Evolutionary conservation across 2,113 vertebrate species (phyloP).

Genomic region (Oreochromis tanganicae): DNA sequence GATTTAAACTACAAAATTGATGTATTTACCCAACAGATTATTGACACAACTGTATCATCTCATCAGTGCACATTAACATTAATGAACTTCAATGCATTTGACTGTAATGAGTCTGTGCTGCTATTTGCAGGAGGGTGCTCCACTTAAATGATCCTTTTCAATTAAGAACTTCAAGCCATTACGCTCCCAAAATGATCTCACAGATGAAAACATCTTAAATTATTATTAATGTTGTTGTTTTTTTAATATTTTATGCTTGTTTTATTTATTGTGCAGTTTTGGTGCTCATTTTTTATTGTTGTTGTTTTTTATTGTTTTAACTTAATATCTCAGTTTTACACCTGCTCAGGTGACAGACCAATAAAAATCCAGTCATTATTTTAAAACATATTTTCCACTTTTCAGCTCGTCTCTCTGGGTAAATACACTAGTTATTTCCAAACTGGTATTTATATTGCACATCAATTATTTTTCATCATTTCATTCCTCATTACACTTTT

Average conservation of each 20-base stretch:
- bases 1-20: not conserved
- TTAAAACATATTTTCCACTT: not conserved
- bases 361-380: not conserved
- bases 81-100: not conserved
- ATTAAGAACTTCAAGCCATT: not conserved
- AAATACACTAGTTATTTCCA: not conserved
- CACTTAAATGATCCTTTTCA: not conserved
- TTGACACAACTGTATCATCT: not conserved
- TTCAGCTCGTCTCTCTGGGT: not conserved
- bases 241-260: not conserved
- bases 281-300: rapidly evolving
- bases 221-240: not conserved
- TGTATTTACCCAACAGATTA: not conserved
- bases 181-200: not conserved
- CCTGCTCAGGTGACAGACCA: not conserved
- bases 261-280: not conserved
- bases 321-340: rapidly evolving
- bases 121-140: not conserved
- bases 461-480: not conserved
- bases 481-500: not conserved
- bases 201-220: not conserved
- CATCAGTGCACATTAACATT: not conserved
- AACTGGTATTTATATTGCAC: not conserved
- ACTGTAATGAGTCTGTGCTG: rapidly evolving
- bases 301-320: not conserved